These are phyloP conservation scores for Micrastur ruficollis DNA, from an alignment of 2,797 vertebrate genomes.

Conservation along the genomic window DNA sequence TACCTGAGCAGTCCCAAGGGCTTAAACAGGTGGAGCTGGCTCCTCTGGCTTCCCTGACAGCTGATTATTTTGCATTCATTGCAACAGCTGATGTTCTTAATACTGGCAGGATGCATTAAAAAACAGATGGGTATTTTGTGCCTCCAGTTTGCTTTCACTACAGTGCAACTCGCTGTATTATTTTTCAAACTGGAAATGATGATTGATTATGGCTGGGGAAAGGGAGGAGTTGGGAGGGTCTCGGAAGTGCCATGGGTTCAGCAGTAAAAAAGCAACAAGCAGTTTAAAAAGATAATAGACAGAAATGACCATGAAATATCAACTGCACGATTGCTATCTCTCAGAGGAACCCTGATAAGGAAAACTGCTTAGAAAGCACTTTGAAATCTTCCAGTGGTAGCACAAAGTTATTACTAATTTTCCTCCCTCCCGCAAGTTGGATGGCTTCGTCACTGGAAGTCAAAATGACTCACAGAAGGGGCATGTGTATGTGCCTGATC, in stretches of 20 bases:
- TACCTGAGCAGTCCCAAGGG: background rate
- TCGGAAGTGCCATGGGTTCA: background rate
- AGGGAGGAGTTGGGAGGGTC: background rate
- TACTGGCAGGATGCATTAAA: background rate
- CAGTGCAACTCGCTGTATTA: background rate
- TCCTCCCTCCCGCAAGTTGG: background rate
- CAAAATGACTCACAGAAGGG: background rate
- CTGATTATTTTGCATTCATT: background rate
- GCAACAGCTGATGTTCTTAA: background rate
- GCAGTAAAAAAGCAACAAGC: background rate
- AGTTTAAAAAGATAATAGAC: background rate
- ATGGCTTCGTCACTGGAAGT: background rate
- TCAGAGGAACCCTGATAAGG: constrained; percentile 10
- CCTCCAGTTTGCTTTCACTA: background rate
- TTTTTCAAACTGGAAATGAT: background rate
- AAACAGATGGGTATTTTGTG: background rate
- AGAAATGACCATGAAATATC: background rate
- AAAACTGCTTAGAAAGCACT: constrained; percentile 1
- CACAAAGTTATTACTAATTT: constrained; percentile 27
- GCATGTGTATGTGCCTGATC: background rate
- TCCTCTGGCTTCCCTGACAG: background rate
- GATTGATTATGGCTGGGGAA: background rate
- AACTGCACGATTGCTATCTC: background rate
- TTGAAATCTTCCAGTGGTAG: background rate
- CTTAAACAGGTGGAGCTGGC: background rate